Base-by-base conservation (phyloP, 2,797 vertebrate genomes). In the Serranus cabrilla region DNA sequence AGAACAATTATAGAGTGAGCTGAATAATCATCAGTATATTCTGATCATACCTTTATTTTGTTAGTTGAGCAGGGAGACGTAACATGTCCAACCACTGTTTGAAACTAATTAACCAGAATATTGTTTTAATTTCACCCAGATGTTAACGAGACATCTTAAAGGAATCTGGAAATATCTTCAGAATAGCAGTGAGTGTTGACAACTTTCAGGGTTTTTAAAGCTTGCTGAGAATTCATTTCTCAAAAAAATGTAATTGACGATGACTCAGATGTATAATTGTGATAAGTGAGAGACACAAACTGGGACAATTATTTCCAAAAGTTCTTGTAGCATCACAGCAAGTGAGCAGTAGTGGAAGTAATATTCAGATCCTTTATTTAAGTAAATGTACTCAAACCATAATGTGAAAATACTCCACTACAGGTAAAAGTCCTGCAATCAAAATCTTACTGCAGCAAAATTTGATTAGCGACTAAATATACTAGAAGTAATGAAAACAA, bases 131-230 rank as follows among this genome's bases (percentile, higher is more conserved):
- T 56, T 34, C 20, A 37, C 39, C 56, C 76, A 17, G 11, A n/a
- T 61, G 34, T 39, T 59, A 49, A 1, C 6, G 45, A 37, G 14
- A n/a, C n/a, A n/a, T n/a, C n/a, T n/a, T n/a, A n/a, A 13, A 63
- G 54, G 18, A 51, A 25, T 71, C 40, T 20, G 7, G 18, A 55
- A 49, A 71, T 67, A 73, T 31, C 54, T 78, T 59, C 11, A 59
- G 60, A 71, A 54, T 40, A 60, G 23, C 2, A 4, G 18, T 40
- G 31, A 52, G 42, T 43, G 21, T 43, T 50, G 21, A 27, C n/a
- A 7, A 12, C n/a, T 2, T 39, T n/a, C 45, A 58, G 51, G 5
- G 39, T 37, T 62, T 50, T 63, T 59, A 63, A 50, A 71, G 51
- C 25, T 54, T 1, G 2, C 8, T 10, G 14, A 47, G 23, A 23